Percentiles rank a stretch among this genome's conserved stretches.
These are phyloP conservation scores for Eufriesea mexicana DNA, from an alignment of 1,140 invertebrate genomes.

Conservation along the genomic window DNA sequence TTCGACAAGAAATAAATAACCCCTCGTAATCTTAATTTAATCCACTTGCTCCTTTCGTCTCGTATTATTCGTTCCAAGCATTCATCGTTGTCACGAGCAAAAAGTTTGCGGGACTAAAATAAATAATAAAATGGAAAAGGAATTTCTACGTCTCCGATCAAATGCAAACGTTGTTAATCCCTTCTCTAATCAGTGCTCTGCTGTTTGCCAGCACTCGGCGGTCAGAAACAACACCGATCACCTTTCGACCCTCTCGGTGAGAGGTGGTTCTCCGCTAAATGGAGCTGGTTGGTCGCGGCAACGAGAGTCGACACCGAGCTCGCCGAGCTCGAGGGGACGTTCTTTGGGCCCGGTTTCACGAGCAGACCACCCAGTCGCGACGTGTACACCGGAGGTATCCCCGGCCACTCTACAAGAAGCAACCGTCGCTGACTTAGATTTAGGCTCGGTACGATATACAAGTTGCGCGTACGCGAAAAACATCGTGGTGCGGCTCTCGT, in stretches of 20 bases:
- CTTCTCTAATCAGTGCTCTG: not conserved
- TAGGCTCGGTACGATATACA: constrained; percentile 43
- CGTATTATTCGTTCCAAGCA: no score
- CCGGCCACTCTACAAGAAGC: constrained; percentile 23
- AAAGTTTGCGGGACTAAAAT: no score
- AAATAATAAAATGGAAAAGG: no score
- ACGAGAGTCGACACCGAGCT: not conserved
- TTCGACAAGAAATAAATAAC: no score
- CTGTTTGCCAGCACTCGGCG: not conserved
- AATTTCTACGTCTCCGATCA: no score
- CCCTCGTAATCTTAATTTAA: no score
- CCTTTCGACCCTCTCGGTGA: not conserved
- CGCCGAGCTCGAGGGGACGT: not conserved
- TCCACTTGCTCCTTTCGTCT: no score
- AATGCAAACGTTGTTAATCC: no score
- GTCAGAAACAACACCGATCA: not conserved
- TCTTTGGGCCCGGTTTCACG: constrained; percentile 16
- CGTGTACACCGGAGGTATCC: constrained; percentile 22
- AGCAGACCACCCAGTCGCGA: constrained; percentile 37
- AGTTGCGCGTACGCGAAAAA: constrained; percentile 38
- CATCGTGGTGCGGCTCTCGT: constrained; percentile 8
- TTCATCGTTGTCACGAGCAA: no score
- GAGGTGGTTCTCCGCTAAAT: not conserved
- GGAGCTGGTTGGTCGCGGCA: not conserved
- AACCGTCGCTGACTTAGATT: constrained; percentile 41